Conservation (phyloP, 2,797 vertebrate species). For the Pipistrellus kuhlii region DNA sequence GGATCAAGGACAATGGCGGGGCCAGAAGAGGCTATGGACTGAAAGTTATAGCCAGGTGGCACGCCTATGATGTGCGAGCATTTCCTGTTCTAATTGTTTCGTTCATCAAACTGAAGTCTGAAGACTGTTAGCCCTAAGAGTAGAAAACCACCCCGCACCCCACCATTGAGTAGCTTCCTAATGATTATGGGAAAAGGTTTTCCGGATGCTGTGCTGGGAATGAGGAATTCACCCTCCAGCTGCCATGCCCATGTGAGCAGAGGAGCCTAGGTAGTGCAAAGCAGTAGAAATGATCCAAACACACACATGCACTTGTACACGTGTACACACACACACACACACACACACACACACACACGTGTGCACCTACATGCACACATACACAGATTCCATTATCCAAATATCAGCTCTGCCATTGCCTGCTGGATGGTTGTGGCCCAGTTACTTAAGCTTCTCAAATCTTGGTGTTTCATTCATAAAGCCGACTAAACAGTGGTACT, state of each 20-base stretch:
- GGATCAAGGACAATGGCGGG: background rate
- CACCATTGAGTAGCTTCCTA: background rate
- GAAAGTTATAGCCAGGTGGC: background rate
- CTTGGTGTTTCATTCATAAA: constrained; percentile 9
- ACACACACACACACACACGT: background rate
- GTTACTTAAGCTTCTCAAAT: background rate
- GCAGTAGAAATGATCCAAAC: background rate
- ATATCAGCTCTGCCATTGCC: background rate
- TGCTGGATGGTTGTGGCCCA: background rate
- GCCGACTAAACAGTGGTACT: background rate
- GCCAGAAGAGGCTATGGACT: background rate
- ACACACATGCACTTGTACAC: background rate
- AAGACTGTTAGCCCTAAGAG: background rate
- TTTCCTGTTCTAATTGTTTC: constrained; percentile 16
- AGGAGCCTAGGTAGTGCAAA: background rate
- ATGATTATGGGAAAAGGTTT: background rate
- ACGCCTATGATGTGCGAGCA: rapidly evolving
- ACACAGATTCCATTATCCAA: background rate
- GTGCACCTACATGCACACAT: background rate
- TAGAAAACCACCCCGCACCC: background rate
- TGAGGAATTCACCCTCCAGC: background rate
- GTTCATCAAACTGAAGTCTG: background rate
- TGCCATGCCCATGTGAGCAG: background rate
- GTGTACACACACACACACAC: background rate
- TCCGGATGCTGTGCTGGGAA: background rate